Conservation (phyloP, 1,140 invertebrate species). For the Rhopalosiphum maidis region DNA sequence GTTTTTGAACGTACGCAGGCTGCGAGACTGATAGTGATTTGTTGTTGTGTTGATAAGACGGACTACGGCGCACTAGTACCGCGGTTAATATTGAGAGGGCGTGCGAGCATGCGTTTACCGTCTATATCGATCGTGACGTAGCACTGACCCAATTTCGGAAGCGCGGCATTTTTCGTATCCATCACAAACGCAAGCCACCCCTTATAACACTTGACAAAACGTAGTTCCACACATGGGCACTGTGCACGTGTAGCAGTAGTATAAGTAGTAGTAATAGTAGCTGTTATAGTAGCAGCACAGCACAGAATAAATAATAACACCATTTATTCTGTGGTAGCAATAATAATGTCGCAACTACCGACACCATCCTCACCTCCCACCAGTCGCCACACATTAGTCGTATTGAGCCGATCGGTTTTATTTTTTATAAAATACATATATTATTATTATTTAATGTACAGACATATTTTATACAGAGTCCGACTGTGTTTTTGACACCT, state of each 20-base stretch:
- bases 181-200: background rate
- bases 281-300: background rate
- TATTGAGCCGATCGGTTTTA: background rate
- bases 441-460: background rate
- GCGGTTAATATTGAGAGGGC: background rate
- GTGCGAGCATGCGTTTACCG: background rate
- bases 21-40: conserved; percentile 24
- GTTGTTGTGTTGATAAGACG: conserved; percentile 40
- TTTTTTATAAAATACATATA: background rate
- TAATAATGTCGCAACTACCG: background rate
- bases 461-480: no score
- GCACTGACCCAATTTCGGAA: conserved; percentile 27
- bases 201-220: background rate
- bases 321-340: background rate
- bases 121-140: conserved; percentile 51
- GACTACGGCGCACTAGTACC: background rate
- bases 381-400: background rate
- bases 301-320: no score
- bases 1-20: background rate
- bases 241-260: background rate
- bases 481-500: no score
- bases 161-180: conserved; percentile 10
- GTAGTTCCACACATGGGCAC: background rate
- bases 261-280: background rate
- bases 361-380: background rate